Evolutionary conservation across 2,797 vertebrate genomes (phyloP).

Genomic region (Caiman crocodilus): DNA sequence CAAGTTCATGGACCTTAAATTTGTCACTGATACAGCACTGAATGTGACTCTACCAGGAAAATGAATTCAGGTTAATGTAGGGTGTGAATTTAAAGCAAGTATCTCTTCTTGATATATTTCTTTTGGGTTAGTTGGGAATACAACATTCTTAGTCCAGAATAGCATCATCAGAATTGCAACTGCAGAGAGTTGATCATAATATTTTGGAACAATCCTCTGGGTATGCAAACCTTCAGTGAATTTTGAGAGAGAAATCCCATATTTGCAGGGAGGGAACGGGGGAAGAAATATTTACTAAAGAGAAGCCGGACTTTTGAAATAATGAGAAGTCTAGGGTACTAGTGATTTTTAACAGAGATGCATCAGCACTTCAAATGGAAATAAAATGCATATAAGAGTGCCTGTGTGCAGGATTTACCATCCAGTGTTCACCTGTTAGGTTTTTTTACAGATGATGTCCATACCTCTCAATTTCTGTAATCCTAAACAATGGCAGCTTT

Average conservation of each 20-base stretch:
- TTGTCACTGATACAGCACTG: slow-evolving; percentile 2
- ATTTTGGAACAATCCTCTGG: slow-evolving; percentile 9
- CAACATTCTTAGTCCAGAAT: slow-evolving; percentile 9
- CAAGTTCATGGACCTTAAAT: not conserved
- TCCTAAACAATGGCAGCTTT: not conserved
- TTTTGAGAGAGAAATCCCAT: not conserved
- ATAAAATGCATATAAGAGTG: not conserved
- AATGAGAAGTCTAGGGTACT: not conserved
- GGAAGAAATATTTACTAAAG: not conserved
- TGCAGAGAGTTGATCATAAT: slow-evolving; percentile 6
- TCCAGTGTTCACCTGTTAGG: not conserved
- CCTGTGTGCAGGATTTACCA: not conserved
- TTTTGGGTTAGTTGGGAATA: slow-evolving; percentile 5
- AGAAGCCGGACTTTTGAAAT: not conserved
- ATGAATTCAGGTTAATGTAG: not conserved
- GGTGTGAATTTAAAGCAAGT: slow-evolving; percentile 10
- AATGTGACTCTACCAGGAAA: not conserved
- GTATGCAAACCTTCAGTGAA: not conserved
- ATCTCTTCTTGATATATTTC: not conserved
- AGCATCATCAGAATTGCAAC: not conserved
- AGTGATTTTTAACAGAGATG: not conserved
- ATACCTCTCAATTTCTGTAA: not conserved
- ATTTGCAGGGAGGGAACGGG: not conserved
- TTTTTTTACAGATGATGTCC: not conserved
- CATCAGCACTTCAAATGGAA: not conserved